Percentiles rank a stretch among this genome's conserved stretches.
These are phyloP conservation scores for Ctenomys sociabilis DNA, from an alignment of 2,113 vertebrate genomes.

Conservation along the genomic window DNA sequence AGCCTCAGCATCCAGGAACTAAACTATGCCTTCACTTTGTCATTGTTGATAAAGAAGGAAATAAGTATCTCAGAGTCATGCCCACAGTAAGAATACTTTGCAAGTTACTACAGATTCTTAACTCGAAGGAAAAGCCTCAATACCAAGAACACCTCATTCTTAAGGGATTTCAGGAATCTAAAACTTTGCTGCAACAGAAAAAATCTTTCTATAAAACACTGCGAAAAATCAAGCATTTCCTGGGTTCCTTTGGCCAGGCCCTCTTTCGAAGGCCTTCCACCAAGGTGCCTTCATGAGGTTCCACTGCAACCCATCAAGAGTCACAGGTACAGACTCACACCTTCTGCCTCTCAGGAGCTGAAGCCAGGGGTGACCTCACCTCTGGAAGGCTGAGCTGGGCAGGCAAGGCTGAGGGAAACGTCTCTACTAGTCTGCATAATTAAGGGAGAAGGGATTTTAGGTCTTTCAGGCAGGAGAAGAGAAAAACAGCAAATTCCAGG, in stretches of 20 bases:
- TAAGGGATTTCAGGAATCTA: conserved; percentile 49
- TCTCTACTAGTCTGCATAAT: conserved; percentile 77
- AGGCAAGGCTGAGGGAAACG: conserved; percentile 48
- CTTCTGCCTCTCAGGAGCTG: conserved; percentile 57
- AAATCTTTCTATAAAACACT: conserved; percentile 16
- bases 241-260: conserved; percentile 65
- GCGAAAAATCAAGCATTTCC: not conserved
- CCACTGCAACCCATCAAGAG: conserved; percentile 57
- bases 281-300: conserved; percentile 58
- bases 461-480: conserved; percentile 69
- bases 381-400: not conserved
- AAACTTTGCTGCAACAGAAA: conserved; percentile 11
- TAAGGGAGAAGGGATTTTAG: conserved; percentile 66
- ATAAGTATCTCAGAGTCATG: not conserved
- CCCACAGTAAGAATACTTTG: conserved; percentile 10
- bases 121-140: not conserved
- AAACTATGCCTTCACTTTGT: not conserved
- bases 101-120: not conserved
- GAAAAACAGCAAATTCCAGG: conserved; percentile 57
- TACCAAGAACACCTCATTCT: not conserved
- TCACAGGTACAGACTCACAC: conserved; percentile 73
- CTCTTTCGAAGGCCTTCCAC: not conserved
- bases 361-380: conserved; percentile 80
- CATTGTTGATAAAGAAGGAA: not conserved
- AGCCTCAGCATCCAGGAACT: not conserved